Evolutionary conservation across 2,797 vertebrate species (phyloP).

Genomic region (Anguilla anguilla): DNA sequence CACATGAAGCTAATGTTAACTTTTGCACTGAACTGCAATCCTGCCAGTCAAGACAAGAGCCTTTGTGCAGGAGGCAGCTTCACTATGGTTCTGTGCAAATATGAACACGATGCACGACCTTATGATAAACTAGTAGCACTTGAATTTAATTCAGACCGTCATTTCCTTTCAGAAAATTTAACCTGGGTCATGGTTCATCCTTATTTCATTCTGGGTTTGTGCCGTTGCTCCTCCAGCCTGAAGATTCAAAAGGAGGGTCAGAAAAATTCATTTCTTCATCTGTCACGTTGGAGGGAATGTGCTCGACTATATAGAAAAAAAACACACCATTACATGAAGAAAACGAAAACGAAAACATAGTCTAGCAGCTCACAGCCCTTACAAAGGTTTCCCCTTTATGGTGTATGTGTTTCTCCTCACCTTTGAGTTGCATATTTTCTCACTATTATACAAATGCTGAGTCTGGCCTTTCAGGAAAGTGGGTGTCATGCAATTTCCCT

Average conservation of each 20-base stretch:
- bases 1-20: background rate
- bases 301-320: background rate
- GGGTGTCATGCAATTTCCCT: background rate
- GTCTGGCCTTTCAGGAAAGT: background rate
- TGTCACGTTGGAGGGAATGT: background rate
- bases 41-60: background rate
- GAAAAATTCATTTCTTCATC: background rate
- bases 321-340: background rate
- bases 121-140: background rate
- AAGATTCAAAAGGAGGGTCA: background rate
- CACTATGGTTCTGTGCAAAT: background rate
- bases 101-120: background rate
- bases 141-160: background rate
- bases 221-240: background rate
- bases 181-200: background rate
- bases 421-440: background rate
- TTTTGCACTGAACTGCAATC: background rate
- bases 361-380: background rate
- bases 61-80: background rate
- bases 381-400: background rate
- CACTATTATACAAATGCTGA: background rate
- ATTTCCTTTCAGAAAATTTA: background rate
- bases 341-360: background rate
- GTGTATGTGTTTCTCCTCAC: background rate
- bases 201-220: background rate